Conservation (phyloP, 2,113 vertebrate species). For the Micronycteris hirsuta region DNA sequence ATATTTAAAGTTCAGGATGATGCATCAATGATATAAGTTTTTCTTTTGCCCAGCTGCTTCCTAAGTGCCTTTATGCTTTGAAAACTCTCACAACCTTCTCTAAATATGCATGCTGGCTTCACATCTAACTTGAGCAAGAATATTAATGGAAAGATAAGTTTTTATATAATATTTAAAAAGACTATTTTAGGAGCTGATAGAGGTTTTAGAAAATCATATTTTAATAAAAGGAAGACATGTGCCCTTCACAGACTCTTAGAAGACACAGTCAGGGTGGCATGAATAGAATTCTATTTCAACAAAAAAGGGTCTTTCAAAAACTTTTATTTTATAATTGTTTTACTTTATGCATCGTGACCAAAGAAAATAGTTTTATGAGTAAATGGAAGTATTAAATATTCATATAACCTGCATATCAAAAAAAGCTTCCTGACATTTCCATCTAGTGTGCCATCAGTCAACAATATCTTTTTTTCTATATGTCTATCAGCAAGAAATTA, state of each 20-base stretch:
- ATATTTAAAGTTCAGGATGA: background rate
- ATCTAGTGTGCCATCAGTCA: background rate
- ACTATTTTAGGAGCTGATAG: background rate
- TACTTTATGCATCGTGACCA: background rate
- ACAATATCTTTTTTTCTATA: background rate
- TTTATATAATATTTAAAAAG: background rate
- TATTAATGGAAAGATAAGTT: background rate
- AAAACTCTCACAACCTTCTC: background rate
- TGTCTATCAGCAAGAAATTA: background rate
- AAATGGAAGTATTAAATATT: background rate
- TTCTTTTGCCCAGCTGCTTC: background rate
- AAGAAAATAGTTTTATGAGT: background rate
- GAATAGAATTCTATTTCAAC: background rate
- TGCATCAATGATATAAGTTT: background rate
- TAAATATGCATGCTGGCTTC: background rate
- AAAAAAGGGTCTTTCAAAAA: background rate
- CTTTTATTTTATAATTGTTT: background rate
- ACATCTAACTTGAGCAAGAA: background rate
- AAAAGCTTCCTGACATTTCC: background rate
- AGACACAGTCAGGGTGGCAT: background rate
- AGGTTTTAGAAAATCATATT: background rate
- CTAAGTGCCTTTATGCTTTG: background rate
- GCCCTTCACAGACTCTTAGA: background rate
- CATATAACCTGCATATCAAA: background rate
- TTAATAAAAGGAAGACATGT: background rate